Evolutionary conservation across 2,113 vertebrate genomes (phyloP), one percentile per base, ranked within the genome.

Genomic region (Panthera uncia): DNA sequence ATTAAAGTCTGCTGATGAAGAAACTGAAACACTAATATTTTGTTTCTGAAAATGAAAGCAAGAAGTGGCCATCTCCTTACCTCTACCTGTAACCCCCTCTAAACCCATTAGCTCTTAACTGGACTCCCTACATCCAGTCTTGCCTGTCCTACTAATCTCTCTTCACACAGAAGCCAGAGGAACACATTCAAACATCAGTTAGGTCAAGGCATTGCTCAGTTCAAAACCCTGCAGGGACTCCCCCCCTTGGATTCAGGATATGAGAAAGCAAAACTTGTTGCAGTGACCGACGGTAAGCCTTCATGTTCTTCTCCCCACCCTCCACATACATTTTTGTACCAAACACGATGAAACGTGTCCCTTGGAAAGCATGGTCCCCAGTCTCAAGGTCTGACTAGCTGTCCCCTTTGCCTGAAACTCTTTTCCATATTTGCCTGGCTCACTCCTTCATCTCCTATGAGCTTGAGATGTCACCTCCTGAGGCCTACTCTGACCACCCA

Each of bases 1-100:
- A 41, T 29, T 38, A 33, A 89, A 25, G 41, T 92, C 38, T 48
- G 38, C 48, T 83, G 68, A 86, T 23, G 33, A 38, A n/a, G 92
- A 97, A 48, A 41, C 14, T 33, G 66, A 50, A 29, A 27, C 74
- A 68, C 21, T 48, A 52, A 66, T 18, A 31, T 89, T 69, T 74
- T 45, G 61, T 31, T 95, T 94, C 74, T 89, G 36, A 85, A 73
- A 92, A n/a, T 74, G 48, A 92, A 91, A 88, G 29, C 16, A 41
- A 83, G 55, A 69, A 18, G 7, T 0, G 18, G 41, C 61, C 38
- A 55, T 89, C 23, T 87, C 69, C 31, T 61, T 63, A 68, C 9
- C 38, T 85, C 48, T 11, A 66, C 4, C 12, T 4, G 27, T 45
- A 83, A 66, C 19, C 38, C 33, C 16, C 12, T 33, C 50, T 16